Base-by-base conservation (phyloP, 1,140 invertebrate species). In the Hycleus phaleratus region DNA sequence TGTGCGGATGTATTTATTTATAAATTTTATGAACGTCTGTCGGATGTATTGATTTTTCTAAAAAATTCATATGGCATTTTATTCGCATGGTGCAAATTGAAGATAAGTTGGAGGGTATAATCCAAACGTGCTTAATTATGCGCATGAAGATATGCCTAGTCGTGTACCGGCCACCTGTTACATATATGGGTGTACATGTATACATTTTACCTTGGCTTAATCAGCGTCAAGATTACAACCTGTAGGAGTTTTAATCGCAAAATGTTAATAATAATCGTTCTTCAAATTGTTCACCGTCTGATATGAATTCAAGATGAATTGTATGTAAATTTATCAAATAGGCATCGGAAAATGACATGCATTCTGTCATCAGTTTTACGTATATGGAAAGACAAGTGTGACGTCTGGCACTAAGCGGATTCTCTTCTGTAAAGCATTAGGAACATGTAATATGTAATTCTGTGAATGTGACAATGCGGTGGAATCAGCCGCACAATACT, bases 361-460 rank as follows among this genome's bases (percentile, higher is more conserved):
- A 42, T 53, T 53, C 51, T 53, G 42, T 53, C 42, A 45, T 53
- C 51, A 53, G 42, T 53, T 45, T 53, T 53, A 45, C 42, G 51
- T 53, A 45, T 42, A 45, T 53, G 45, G 51, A 26, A 32, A 32
- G 32, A 32, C 32, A 32, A 53, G 51, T 26, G 51, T 53, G 40
- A 53, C 51, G 51, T 53, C 26, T 53, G 51, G 45, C 51, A 53
- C 40, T 53, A 53, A 53, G 51, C 51, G 51, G 51, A 53, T 53
- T 53, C 51, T 46, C 42, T 53, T 32, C 51, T 53, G 51, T 45
- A 53, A 42, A 40, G 51, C 42, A 53, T 53, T 42, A 45, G 46
- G 51, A 53, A 11, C 51, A 46, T 53, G 51, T 53, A 32, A 32
- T 32, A 32, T 32, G 32, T 32, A 53, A 53, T 53, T 18, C 51